Evolutionary conservation across 2,113 vertebrate genomes (phyloP).

Genomic region (Notarius lentiginosus): DNA sequence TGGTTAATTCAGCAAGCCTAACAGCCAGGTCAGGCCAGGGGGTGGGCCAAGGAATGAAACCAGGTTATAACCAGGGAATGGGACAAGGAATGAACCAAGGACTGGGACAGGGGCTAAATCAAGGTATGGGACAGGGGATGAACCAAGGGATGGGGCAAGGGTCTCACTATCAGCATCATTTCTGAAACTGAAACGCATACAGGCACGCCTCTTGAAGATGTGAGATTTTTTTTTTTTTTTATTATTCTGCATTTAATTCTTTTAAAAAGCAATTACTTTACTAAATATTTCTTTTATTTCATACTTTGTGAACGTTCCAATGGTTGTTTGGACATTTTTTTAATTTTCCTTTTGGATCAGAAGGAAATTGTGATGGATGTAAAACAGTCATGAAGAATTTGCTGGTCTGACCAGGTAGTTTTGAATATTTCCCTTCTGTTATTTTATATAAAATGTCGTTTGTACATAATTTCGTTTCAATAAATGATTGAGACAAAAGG

Average conservation of each 20-base stretch:
- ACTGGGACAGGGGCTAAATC: conserved; percentile 62
- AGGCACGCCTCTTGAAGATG: background rate
- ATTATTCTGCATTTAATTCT: background rate
- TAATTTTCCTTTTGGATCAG: conserved; percentile 2
- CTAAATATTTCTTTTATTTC: conserved; percentile 44
- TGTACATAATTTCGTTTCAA: conserved; percentile 50
- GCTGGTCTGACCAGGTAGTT: background rate
- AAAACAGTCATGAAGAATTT: conserved; percentile 14
- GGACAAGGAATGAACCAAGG: conserved; percentile 60
- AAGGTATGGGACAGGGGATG: conserved; percentile 60
- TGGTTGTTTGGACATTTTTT: background rate
- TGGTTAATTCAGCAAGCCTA: conserved; percentile 71
- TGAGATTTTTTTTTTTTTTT: background rate
- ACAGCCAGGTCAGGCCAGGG: conserved; percentile 63
- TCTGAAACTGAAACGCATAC: conserved; percentile 76
- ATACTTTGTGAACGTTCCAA: conserved; percentile 22
- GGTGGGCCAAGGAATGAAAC: conserved; percentile 65
- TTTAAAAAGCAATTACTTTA: background rate
- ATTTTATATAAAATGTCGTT: conserved; percentile 47
- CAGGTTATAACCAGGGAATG: conserved; percentile 8
- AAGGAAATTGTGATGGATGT: background rate
- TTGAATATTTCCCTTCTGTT: conserved; percentile 21
- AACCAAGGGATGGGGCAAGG: conserved; percentile 61
- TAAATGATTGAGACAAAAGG: conserved; percentile 34
- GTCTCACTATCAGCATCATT: conserved; percentile 88